phyloP scores from a whole-genome alignment of 64 coral and sea anemone species.

The Dendronephthya gigantea region DNA sequence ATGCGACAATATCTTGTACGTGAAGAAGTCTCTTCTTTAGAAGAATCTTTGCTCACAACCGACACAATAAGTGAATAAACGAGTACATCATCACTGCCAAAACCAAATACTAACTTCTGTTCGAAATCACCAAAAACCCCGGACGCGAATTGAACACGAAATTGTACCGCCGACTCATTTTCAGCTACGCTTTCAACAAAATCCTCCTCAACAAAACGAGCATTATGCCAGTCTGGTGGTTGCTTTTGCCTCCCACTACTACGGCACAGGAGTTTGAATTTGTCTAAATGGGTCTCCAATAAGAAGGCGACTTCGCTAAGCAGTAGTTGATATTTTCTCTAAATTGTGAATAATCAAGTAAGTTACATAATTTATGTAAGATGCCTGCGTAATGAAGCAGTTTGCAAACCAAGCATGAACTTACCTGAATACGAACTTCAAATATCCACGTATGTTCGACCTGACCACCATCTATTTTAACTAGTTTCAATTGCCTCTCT shows the following conservation, averaged over 20 bases:
- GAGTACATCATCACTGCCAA: not conserved
- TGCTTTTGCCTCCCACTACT: not conserved
- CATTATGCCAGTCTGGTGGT: not conserved
- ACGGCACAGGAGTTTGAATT: not conserved
- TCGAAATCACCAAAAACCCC: conserved; percentile 2
- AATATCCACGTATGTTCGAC: not conserved
- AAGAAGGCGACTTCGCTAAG: not conserved
- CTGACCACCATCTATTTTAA: not conserved
- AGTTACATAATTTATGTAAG: too few species aligned
- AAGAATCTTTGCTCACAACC: not conserved
- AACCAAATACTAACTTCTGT: not conserved
- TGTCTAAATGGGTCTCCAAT: not conserved
- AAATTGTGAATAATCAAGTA: not conserved
- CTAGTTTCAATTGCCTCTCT: not conserved
- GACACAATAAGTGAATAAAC: not conserved
- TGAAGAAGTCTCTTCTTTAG: not conserved
- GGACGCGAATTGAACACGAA: not conserved
- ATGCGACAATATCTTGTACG: not conserved
- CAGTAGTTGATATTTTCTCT: not conserved
- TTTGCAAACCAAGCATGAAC: not conserved
- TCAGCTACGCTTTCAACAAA: not conserved
- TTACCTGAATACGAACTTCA: not conserved
- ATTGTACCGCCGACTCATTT: not conserved
- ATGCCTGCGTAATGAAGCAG: too few species aligned
- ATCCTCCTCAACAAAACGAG: not conserved